phyloP scores from a whole-genome alignment of 2,797 vertebrate species.

The Scleropages formosus region DNA sequence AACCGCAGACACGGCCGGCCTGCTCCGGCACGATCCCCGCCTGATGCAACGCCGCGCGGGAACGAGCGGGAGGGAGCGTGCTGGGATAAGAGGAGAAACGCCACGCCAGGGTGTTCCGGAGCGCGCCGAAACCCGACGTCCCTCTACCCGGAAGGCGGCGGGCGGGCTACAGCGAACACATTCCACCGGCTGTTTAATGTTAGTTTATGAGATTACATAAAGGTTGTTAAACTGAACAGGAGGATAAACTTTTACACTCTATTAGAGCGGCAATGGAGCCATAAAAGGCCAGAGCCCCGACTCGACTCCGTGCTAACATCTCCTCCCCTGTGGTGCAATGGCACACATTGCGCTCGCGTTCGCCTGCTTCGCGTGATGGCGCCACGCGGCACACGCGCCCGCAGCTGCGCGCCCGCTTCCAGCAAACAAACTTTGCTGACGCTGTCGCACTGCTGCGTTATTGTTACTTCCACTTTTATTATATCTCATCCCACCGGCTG shows the following conservation, averaged over 20 bases:
- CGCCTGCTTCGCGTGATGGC: neutral
- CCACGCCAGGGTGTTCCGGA: slow-evolving; percentile 17
- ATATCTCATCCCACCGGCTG: too few relatives aligned
- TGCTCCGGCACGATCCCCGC: slow-evolving; percentile 17
- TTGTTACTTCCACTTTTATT: too few relatives aligned
- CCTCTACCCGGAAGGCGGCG: slow-evolving; percentile 18
- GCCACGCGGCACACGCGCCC: neutral
- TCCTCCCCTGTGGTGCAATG: neutral
- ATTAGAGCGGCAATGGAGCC: slow-evolving; percentile 57
- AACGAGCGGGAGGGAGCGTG: slow-evolving; percentile 38
- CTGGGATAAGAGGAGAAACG: slow-evolving; percentile 42
- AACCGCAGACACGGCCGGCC: slow-evolving; percentile 58
- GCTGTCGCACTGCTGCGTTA: too few relatives aligned
- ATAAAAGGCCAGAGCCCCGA: slow-evolving; percentile 53
- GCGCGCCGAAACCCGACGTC: neutral
- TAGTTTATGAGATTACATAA: slow-evolving; percentile 68
- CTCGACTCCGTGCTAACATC: slow-evolving; percentile 1
- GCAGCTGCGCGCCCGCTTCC: too few relatives aligned
- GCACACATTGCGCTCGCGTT: neutral
- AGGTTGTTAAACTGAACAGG: slow-evolving; percentile 67
- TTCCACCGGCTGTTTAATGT: slow-evolving; percentile 63
- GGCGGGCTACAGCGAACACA: slow-evolving; percentile 35
- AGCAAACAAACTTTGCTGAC: too few relatives aligned
- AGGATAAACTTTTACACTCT: slow-evolving; percentile 69
- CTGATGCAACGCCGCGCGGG: slow-evolving; percentile 10